Evolutionary conservation across 1,140 invertebrate genomes (phyloP), one percentile per base, ranked within the genome.

Genomic region (Helicoverpa armigera): DNA sequence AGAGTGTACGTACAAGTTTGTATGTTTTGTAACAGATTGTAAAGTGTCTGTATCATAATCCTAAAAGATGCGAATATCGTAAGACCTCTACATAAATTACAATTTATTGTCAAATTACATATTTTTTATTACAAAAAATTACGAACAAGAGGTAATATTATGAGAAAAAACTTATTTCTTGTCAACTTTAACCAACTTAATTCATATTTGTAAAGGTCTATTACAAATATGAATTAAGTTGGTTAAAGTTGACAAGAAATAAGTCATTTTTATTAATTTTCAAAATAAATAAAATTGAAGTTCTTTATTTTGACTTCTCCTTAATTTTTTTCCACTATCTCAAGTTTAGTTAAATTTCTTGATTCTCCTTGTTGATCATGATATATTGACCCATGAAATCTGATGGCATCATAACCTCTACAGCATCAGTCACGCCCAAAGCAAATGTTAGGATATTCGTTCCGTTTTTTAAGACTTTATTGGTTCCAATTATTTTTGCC

Each of bases 401-500:
- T 29, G 7, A 35, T 73, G 14, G 48, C 29, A 35, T 58, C 53
- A 58, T 58, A 58, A 73, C 56, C 23, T 35, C 56, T 16, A 43
- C 31, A 58, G 29, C 11, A 70, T 70, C 23, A 23, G 67, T 70
- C 53, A 53, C 50, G 67, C 67, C 50, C 50, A 70, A 70, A 73
- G n/a, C 70, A 58, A 65, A 53, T 63, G 60, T 67, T 77, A 67
- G 61, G 14, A 43, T 31, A 77, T 77, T 77, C 60, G 75, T 77
- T 77, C 75, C 75, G 50, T 35, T 14, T 77, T 77, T 75, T 75
- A 14, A 60, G 35, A 48, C 53, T 77, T 77, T 77, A 77, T 67
- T 65, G 61, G 50, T 18, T 63, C 61, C 61, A 63, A 77, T 77
- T 35, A 65, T 65, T 77, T 65, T 65, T 77, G 50, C 23, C 75